These are phyloP conservation scores for Vidua chalybeata DNA, from an alignment of 2,113 vertebrate species.

Conservation along the genomic window DNA sequence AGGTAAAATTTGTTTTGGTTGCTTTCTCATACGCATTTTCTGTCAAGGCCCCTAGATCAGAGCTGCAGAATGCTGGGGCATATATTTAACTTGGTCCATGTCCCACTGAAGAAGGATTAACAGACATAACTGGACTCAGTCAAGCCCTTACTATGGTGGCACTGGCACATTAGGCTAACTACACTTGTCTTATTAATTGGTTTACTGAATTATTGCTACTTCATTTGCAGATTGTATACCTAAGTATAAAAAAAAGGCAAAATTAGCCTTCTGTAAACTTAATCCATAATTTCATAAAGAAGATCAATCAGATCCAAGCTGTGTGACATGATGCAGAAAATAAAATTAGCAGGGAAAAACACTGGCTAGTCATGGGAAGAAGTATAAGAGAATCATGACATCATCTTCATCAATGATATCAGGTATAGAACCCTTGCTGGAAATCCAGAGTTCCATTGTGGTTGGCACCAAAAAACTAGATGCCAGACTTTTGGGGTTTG, in stretches of 20 bases:
- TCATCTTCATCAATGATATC: not conserved
- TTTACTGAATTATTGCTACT: not conserved
- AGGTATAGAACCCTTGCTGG: not conserved
- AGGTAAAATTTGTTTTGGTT: not conserved
- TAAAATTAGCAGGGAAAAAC: not conserved
- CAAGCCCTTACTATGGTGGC: not conserved
- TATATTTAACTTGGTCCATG: not conserved
- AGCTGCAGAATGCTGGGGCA: not conserved
- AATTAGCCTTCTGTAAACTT: not conserved
- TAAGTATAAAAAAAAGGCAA: not conserved
- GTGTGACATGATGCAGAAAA: not conserved
- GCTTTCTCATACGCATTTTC: rapidly evolving
- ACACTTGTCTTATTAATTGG: not conserved
- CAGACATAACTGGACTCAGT: not conserved
- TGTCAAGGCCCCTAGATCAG: not conserved
- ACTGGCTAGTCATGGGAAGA: not conserved
- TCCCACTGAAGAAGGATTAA: not conserved
- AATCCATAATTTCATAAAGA: not conserved
- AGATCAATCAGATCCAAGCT: not conserved
- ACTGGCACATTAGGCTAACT: not conserved
- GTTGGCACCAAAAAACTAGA: not conserved
- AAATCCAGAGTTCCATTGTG: not conserved
- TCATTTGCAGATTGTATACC: not conserved
- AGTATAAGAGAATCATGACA: not conserved
- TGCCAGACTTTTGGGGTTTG: not conserved